Percentiles rank a stretch among this genome's conserved stretches.
phyloP scores from a whole-genome alignment of 1,140 invertebrate species.

The Drosophila sturtevanti region DNA sequence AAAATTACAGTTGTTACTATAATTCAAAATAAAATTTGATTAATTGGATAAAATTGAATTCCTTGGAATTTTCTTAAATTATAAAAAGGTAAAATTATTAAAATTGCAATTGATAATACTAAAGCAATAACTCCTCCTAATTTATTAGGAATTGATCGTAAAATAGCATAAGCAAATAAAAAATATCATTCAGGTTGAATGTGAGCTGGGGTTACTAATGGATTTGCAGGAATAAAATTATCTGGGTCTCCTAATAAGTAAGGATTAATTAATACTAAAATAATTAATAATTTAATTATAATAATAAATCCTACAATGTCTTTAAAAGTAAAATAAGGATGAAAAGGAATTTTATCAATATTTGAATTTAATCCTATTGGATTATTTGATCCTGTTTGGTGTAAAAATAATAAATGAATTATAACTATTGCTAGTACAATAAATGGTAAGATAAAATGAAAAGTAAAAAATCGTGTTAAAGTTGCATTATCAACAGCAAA shows the following conservation, averaged over 20 bases:
- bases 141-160: conserved; percentile 90
- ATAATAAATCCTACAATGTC: conserved; percentile 85
- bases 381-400: conserved; percentile 86
- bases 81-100: conserved; percentile 84
- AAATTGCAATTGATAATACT: conserved; percentile 86
- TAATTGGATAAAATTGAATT: conserved; percentile 84
- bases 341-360: conserved; percentile 86
- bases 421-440: conserved; percentile 85
- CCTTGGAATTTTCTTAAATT: conserved; percentile 84
- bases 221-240: conserved; percentile 88
- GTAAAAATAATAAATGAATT: conserved; percentile 86
- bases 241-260: conserved; percentile 86
- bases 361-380: conserved; percentile 85
- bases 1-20: conserved; percentile 84
- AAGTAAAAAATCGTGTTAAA: conserved; percentile 88
- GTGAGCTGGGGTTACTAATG: conserved; percentile 87
- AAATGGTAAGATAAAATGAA: conserved; percentile 89
- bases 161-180: conserved; percentile 89
- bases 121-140: conserved; percentile 88
- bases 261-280: conserved; percentile 84
- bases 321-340: conserved; percentile 86
- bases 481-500: conserved; percentile 88
- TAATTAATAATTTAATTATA: conserved; percentile 83
- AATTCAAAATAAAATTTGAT: conserved; percentile 85
- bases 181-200: conserved; percentile 92